Evolutionary conservation across 2,888 invertebrate genomes (phyloP).

Genomic region (Drosophila lacicola): DNA sequence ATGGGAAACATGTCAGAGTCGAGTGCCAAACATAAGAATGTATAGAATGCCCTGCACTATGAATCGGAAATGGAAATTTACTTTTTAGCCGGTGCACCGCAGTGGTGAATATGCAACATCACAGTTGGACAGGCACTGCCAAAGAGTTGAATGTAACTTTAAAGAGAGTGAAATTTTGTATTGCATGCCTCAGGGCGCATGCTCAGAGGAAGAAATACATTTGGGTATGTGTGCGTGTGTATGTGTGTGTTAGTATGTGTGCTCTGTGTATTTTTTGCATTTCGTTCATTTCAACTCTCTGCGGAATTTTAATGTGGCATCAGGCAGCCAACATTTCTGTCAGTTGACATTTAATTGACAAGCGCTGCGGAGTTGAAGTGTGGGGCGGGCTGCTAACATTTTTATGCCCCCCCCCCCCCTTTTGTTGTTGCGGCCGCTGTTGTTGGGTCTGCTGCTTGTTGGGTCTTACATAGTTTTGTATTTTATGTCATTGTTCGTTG

Average conservation of each 20-base stretch:
- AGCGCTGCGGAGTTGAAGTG: constrained; percentile 29
- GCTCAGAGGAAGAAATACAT: constrained; percentile 27
- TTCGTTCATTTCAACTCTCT: constrained; percentile 28
- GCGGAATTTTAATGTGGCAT: constrained; percentile 68
- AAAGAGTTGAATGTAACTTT: constrained; percentile 1
- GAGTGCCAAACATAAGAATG: constrained; percentile 35
- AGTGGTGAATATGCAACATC: constrained; percentile 47
- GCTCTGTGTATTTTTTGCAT: constrained; percentile 1
- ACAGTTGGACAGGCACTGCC: constrained; percentile 49
- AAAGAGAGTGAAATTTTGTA: constrained; percentile 23
- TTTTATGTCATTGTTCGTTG: constrained; percentile 46
- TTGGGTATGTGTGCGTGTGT: neutral
- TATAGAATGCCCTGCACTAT: constrained; percentile 51
- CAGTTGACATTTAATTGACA: constrained; percentile 80
- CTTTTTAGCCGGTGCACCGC: constrained; percentile 3
- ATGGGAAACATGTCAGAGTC: constrained; percentile 2
- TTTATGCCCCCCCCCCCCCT: constrained; percentile 18
- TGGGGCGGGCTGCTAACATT: constrained; percentile 31
- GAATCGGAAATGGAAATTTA: constrained; percentile 52
- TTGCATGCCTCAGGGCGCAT: constrained; percentile 49
- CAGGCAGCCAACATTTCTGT: constrained; percentile 59
- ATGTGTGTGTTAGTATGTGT: neutral
- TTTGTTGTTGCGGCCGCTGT: constrained; percentile 11
- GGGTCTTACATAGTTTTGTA: constrained; percentile 46
- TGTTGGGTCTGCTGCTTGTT: constrained; percentile 17